Conservation (phyloP, 1,140 invertebrate genomes). For the Polyergus mexicanus region DNA sequence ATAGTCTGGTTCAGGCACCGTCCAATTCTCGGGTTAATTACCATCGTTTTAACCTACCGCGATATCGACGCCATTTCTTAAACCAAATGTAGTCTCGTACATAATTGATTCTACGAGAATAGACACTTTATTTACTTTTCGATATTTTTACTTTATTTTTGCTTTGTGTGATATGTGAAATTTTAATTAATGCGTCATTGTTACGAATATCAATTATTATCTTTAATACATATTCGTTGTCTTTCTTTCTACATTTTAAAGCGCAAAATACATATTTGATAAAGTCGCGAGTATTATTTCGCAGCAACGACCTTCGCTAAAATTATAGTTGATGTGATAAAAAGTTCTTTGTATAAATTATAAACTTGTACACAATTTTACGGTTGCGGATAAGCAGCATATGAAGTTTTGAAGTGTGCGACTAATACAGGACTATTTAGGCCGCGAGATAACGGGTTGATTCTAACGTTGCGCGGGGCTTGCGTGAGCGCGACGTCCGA, state of each 20-base stretch:
- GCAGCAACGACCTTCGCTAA: background rate
- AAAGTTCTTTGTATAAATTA: constrained; percentile 22
- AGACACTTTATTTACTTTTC: constrained; percentile 40
- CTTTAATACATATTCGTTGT: background rate
- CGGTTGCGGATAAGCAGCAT: constrained; percentile 38
- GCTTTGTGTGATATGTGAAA: no score
- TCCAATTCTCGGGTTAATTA: constrained; percentile 81
- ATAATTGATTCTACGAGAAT: constrained; percentile 70
- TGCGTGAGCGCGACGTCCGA: constrained; percentile 66
- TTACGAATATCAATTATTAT: background rate
- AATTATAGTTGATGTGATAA: constrained; percentile 20
- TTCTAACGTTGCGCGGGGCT: constrained; percentile 62
- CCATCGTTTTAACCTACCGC: constrained; percentile 78
- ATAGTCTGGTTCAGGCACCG: constrained; percentile 79
- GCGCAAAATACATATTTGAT: background rate
- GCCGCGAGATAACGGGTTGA: constrained; percentile 66
- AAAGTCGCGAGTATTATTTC: background rate
- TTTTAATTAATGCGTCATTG: background rate
- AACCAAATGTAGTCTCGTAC: constrained; percentile 45
- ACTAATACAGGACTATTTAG: constrained; percentile 70
- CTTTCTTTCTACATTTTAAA: background rate
- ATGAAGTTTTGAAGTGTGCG: constrained; percentile 66
- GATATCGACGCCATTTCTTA: constrained; percentile 66
- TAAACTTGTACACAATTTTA: constrained; percentile 30
- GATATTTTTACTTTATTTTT: background rate